These are phyloP conservation scores for Brachylomia viminalis DNA, from an alignment of 2,888 invertebrate species.

Conservation along the genomic window DNA sequence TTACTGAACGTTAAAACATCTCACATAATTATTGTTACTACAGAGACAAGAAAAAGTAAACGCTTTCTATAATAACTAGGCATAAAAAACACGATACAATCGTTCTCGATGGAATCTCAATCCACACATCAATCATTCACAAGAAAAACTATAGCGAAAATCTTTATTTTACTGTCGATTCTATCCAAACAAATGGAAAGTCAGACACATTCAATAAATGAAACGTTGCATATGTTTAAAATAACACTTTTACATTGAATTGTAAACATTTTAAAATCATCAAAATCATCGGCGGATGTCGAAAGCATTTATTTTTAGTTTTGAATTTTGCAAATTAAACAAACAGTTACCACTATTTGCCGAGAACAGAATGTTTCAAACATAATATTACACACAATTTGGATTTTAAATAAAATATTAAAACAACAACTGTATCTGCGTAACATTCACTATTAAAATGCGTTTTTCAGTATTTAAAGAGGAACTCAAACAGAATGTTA, in stretches of 20 bases:
- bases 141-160: constrained; percentile 2
- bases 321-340: constrained; percentile 47
- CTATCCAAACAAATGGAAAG: constrained; percentile 47
- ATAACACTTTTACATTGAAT: constrained; percentile 44
- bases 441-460: not conserved
- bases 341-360: constrained; percentile 43
- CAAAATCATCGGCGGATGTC: constrained; percentile 20
- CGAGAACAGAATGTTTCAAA: constrained; percentile 18
- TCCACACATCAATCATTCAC: constrained; percentile 23
- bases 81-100: not conserved
- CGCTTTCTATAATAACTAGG: not conserved
- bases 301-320: constrained; percentile 49
- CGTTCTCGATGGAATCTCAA: constrained; percentile 25
- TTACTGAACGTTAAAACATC: not conserved
- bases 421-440: not conserved
- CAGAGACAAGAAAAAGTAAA: not conserved
- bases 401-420: constrained; percentile 18
- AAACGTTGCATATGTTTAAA: constrained; percentile 38
- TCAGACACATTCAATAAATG: constrained; percentile 30
- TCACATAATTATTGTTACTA: not conserved
- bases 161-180: constrained; percentile 34
- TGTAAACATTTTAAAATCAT: constrained; percentile 44
- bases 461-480: not conserved
- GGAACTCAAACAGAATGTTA: not conserved
- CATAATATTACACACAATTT: constrained; percentile 17